Conservation (phyloP, 2,888 invertebrate species). For the Andrena chrysosceles region DNA sequence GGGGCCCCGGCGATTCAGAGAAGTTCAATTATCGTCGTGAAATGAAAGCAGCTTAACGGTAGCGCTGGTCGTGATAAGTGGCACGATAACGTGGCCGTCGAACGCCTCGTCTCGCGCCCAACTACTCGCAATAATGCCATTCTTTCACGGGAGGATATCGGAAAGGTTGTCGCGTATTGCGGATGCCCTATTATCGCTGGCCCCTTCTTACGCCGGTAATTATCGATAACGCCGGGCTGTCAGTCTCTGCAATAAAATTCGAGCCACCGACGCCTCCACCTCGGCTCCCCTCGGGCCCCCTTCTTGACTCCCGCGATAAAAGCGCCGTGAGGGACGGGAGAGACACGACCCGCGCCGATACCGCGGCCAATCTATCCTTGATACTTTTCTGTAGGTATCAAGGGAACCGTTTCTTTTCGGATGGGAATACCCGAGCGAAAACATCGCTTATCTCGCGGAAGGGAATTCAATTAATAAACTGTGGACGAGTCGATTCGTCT, state of each 20-base stretch:
- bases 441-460: neutral
- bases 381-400: constrained; percentile 4
- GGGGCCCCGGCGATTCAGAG: constrained; percentile 38
- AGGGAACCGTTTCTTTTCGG: neutral
- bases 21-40: constrained; percentile 53
- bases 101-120: constrained; percentile 38
- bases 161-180: constrained; percentile 62
- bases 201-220: constrained; percentile 49
- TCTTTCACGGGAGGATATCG: constrained; percentile 67
- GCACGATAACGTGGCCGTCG: constrained; percentile 41
- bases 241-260: constrained; percentile 39
- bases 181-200: constrained; percentile 50
- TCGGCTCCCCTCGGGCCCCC: neutral
- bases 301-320: constrained; percentile 16
- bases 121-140: constrained; percentile 63
- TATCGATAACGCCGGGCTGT: constrained; percentile 47
- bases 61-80: constrained; percentile 37
- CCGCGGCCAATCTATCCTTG: constrained; percentile 18
- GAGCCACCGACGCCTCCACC: neutral
- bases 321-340: neutral
- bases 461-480: constrained; percentile 10
- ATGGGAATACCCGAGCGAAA: neutral
- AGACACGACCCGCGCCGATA: constrained; percentile 9
- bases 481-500: too few relatives aligned
- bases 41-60: constrained; percentile 35